Percentiles rank a stretch among this genome's conserved stretches.
These are phyloP conservation scores for Syngnathus rostellatus DNA, from an alignment of 2,797 vertebrate genomes.

Conservation along the genomic window DNA sequence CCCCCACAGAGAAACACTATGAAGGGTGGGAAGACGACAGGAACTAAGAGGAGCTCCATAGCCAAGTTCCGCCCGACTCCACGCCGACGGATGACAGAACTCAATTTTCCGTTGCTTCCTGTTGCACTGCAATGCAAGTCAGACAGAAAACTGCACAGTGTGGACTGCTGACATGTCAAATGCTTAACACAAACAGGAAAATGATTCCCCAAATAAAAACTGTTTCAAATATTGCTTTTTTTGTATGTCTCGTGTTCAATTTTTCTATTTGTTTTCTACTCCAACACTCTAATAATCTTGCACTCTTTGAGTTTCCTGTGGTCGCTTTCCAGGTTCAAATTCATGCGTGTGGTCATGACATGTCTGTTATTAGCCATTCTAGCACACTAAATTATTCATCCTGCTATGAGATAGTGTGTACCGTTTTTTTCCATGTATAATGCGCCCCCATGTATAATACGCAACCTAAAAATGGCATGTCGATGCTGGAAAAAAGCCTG, in stretches of 20 bases:
- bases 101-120: conserved; percentile 73
- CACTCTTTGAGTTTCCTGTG: neutral
- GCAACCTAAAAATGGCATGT: no score
- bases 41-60: conserved; percentile 66
- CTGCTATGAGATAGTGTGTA: no score
- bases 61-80: conserved; percentile 49
- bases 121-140: conserved; percentile 59
- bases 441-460: no score
- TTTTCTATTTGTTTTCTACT: neutral
- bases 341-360: neutral
- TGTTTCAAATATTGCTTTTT: no score
- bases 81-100: conserved; percentile 54
- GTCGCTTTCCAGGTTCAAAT: neutral
- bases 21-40: conserved; percentile 61
- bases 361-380: no score
- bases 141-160: conserved; percentile 64
- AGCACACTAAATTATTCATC: no score
- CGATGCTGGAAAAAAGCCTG: no score
- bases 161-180: conserved; percentile 62
- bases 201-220: no score
- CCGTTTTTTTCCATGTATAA: no score
- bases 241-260: neutral
- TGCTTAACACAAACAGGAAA: no score
- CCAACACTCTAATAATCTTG: neutral
- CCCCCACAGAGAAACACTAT: conserved; percentile 60